Evolutionary conservation across 2,888 invertebrate species (phyloP), one percentile per base, ranked within the genome.

Genomic region (Acrobasis suavella): DNA sequence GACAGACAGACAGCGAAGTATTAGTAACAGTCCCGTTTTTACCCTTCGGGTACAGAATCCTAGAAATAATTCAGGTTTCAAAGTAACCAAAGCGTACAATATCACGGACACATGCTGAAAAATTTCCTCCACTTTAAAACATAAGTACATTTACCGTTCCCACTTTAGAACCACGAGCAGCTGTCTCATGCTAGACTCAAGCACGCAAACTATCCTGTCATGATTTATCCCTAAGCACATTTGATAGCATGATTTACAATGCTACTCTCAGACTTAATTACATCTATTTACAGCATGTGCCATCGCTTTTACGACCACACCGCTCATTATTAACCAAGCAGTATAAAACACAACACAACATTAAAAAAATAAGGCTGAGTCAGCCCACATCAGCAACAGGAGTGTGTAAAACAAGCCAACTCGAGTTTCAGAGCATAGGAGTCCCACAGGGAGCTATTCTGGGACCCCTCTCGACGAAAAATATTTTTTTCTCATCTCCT

Each of bases 371-470:
- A 62, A 65, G 60, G 67, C 65, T 66, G 65, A 69, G 61, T 69
- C 69, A 69, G 61, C 49, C 62, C 62, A 63, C 58, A 60, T 59
- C 65, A 74, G 75, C 71, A 75, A 70, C 76, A 76, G 75, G 76
- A 72, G 75, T 74, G 79, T 75, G 83, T 82, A 79, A 79, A 82
- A 80, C 79, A 77, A 82, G 79, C 80, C 76, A 77, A 75, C 77
- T 84, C 86, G 69, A 68, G 82, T 85, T 82, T 80, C 87, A 76
- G 73, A 73, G 80, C 81, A 81, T 80, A 80, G 69, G 84, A 87
- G 89, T 92, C 90, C 90, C 91, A 75, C 82, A 81, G 91, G 91
- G 91, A 91, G 83, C 88, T 91, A 91, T 91, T 91, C 86, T 86
- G 74, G 86, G 88, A 80, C 83, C 89, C 88, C 88, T 85, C 82